Conservation (phyloP, 35 echinoderm and acorn worm species). For the Chiridota heheva region DNA sequence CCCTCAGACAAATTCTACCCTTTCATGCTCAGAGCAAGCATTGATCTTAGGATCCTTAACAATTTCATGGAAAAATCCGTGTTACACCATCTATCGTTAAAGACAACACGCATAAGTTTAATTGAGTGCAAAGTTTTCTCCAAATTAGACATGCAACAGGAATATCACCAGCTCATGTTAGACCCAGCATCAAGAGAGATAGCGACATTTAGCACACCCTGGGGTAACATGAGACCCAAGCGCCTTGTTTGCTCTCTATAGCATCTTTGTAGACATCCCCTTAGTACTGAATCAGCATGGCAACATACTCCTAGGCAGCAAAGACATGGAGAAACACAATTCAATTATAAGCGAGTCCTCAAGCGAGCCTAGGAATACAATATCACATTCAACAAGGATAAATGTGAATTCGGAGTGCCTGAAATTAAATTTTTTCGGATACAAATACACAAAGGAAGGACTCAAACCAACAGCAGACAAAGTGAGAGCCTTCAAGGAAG, state of each 20-base stretch:
- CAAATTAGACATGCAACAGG: neutral
- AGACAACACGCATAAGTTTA: too few species aligned
- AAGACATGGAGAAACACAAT: constrained; percentile 58
- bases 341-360: constrained; percentile 30
- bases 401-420: constrained; percentile 34
- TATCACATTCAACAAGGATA: constrained; percentile 63
- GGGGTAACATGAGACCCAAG: constrained; percentile 30
- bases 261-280: constrained; percentile 65
- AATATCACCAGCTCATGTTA: neutral
- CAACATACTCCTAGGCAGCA: constrained; percentile 53
- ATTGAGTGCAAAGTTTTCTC: neutral
- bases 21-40: too few species aligned
- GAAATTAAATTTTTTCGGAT: constrained; percentile 59
- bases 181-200: neutral
- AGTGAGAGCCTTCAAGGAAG: constrained; percentile 46
- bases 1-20: too few species aligned
- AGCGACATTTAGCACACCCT: neutral
- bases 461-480: constrained; percentile 64
- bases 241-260: constrained; percentile 35
- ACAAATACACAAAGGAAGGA: constrained; percentile 68
- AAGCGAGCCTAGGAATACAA: constrained; percentile 51
- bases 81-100: too few species aligned
- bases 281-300: constrained; percentile 58
- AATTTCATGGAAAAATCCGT: too few species aligned
- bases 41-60: too few species aligned